A percentile compares a stretch with the other conserved stretches of the same genome.
These are phyloP conservation scores for Panagrolaimus sp. DNA, from an alignment of 1,140 invertebrate species.

Conservation along the genomic window DNA sequence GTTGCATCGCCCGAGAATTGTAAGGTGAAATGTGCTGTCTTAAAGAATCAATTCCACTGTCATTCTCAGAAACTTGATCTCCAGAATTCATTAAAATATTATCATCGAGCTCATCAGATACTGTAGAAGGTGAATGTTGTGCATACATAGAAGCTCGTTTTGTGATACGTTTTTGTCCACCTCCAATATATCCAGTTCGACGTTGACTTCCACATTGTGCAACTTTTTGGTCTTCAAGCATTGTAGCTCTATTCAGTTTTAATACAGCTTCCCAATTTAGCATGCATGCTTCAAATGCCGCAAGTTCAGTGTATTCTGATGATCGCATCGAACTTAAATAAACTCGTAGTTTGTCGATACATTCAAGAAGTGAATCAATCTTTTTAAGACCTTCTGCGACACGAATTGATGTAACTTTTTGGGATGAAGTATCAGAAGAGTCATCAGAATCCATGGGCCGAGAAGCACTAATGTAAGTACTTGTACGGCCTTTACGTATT, in stretches of 20 bases:
- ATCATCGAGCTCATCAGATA: constrained; percentile 40
- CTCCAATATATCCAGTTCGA: neutral
- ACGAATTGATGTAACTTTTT: neutral
- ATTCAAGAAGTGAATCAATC: constrained; percentile 19
- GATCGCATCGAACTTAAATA: constrained; percentile 13
- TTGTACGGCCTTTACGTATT: neutral
- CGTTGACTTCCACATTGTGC: constrained; percentile 11
- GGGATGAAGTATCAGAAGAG: constrained; percentile 22
- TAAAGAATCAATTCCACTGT: constrained; percentile 48
- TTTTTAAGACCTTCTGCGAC: constrained; percentile 9
- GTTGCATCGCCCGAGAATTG: constrained; percentile 16
- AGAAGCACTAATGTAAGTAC: neutral
- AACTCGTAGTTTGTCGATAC: constrained; percentile 20
- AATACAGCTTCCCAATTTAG: constrained; percentile 49
- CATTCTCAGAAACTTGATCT: constrained; percentile 40
- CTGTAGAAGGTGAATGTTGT: constrained; percentile 35
- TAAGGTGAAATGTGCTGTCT: constrained; percentile 44
- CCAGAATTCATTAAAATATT: constrained; percentile 15
- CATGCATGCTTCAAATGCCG: constrained; percentile 42
- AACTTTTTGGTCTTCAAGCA: constrained; percentile 7
- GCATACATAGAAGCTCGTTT: constrained; percentile 22
- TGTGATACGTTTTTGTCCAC: constrained; percentile 7
- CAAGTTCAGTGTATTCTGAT: constrained; percentile 39
- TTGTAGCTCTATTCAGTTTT: constrained; percentile 23
- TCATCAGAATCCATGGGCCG: constrained; percentile 22